Base-by-base conservation (phyloP, 1,140 invertebrate species). In the Tetragnatha versicolor region DNA sequence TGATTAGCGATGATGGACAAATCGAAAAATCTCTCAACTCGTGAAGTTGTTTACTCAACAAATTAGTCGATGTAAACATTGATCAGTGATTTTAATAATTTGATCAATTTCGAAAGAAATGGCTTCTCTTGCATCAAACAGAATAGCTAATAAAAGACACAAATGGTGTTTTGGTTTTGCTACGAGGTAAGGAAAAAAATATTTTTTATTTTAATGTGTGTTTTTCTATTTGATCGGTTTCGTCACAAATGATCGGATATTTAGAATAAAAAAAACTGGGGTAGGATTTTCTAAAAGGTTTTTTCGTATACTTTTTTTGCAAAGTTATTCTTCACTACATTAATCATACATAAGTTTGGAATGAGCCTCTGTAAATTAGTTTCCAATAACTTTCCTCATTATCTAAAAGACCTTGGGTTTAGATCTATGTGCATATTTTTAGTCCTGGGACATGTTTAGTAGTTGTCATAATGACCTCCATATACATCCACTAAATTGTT, bases 101-200 rank as follows among this genome's bases (percentile, higher is more conserved):
- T 29, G 39, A 29, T n/a, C 5, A 79, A 42, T 39, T 31, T 33
- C 20, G 22, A 33, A 47, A 61, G 22, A 20, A 42, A 79, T 79
- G 76, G 76, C 76, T 49, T 45, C 49, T 51, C n/a, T 60, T 27
- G 39, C 65, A 39, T 58, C 65, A 17, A 79, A 79, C 31, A 68
- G 76, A 33, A 12, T 66, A 12, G 33, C 60, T 35, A 47, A 20
- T 5, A 84, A 83, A 60, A 79, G 77, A 22, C 83, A 83, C 65
- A 83, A 83, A 68, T 84, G 84, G 84, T 79, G 82, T 53, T 73
- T 84, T 35, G 82, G 82, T 31, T 84, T 83, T 68, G 79, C 77
- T 31, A 68, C 63, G 27, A 82, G 76, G 82, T 83, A 81, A 42
- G 70, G 66, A 39, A 42, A 45, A 42, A 61, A 25, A 20, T 10